Evolutionary conservation across 2,797 vertebrate genomes (phyloP), one percentile per base, ranked within the genome.

Genomic region (Macroramphosus scolopax): DNA sequence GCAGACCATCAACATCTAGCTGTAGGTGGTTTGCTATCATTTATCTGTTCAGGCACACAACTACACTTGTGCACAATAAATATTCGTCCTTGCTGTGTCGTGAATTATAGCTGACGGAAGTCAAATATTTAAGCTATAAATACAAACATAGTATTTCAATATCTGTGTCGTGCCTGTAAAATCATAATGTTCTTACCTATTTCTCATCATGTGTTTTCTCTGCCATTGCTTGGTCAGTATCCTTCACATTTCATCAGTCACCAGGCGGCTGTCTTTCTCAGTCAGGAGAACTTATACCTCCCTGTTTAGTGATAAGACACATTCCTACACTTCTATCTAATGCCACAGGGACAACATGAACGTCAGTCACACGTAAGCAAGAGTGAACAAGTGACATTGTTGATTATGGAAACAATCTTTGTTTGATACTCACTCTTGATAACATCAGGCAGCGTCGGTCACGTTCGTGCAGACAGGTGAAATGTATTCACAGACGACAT

Each of bases 261-360:
- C 9, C 26, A 42, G 29, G 28, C 29, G 16, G 3, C 17, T 28
- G 17, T 35, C 26, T 52, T 4, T 29, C 13, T 14, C 15, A 11
- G 15, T 32, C 17, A 42, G 34, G 12, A 35, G 54, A 12, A 77
- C 15, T 78, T 86, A 83, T 78, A 81, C 25, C 24, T 12, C 0
- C 16, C 17, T 44, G 33, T 17, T 52, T n/a, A 18, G 39, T 34
- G 61, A 75, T 51, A 51, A 73, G 48, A 61, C 35, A 65, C 61
- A 65, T 62, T 58, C 59, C 63, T 56, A 34, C 29, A 17, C 15
- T 31, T 54, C n/a, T 42, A n/a, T 48, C 33, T 44, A 48, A 49
- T 30, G 37, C 20, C 2, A 14, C 15, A 28, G 12, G 14, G 26
- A 50, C 26, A 55, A 54, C 58, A 44, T 32, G 50, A 59, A 37